Evolutionary conservation across 2,888 invertebrate genomes (phyloP).

Genomic region (Hypomecis atomaria): DNA sequence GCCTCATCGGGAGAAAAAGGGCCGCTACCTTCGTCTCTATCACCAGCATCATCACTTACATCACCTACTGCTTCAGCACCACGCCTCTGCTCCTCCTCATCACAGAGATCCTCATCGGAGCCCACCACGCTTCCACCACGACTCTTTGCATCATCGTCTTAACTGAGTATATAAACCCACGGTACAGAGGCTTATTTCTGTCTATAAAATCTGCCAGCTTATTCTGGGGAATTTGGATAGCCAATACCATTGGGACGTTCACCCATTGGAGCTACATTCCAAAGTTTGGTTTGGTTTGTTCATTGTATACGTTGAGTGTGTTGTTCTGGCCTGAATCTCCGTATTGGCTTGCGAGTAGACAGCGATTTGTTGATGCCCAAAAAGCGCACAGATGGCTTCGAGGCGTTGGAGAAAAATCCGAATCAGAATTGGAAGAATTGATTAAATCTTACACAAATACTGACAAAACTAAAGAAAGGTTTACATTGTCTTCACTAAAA

Average conservation of each 20-base stretch:
- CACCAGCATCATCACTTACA: conserved; percentile 10
- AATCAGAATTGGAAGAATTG: conserved; percentile 10
- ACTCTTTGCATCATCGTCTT: conserved; percentile 10
- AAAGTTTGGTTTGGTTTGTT: conserved; percentile 10
- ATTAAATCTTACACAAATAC: conserved; percentile 27
- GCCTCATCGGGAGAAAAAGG: conserved; percentile 9
- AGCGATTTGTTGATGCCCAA: conserved; percentile 9
- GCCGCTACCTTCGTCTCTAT: conserved; percentile 7
- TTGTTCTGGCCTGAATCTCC: conserved; percentile 20
- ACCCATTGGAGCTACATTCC: conserved; percentile 16
- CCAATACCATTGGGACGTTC: conserved; percentile 16
- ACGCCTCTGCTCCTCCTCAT: conserved; percentile 11
- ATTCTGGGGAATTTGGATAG: conserved; percentile 21
- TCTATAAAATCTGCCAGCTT: conserved; percentile 17
- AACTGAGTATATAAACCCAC: conserved; percentile 11
- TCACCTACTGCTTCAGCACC: conserved; percentile 11
- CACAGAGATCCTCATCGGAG: conserved; percentile 12
- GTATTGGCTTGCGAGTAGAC: conserved; percentile 10
- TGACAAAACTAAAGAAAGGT: neutral
- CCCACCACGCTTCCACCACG: neutral
- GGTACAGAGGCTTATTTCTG: conserved; percentile 10
- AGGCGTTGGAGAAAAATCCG: neutral
- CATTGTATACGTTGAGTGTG: conserved; percentile 7
- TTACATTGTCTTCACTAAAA: neutral
- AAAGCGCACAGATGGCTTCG: conserved; percentile 19